Evolutionary conservation across 2,113 vertebrate genomes (phyloP).

Genomic region (Silurus glanis): DNA sequence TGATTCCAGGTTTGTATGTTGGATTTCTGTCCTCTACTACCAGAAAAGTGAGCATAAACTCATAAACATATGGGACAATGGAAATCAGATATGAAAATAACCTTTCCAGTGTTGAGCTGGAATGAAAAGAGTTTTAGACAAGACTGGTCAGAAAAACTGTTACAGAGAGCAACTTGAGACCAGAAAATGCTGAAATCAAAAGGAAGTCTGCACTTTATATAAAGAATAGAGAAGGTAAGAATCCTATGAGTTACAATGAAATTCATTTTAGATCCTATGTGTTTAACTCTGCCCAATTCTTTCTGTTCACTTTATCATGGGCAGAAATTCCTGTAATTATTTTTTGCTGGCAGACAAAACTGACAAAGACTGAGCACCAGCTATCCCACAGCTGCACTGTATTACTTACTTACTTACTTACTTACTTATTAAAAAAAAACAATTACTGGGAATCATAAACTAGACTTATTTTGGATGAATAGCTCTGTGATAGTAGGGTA

Average conservation of each 20-base stretch:
- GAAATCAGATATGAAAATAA: constrained; percentile 65
- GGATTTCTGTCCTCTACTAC: constrained; percentile 25
- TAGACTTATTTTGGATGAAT: no score
- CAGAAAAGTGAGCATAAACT: constrained; percentile 3
- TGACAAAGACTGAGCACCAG: constrained; percentile 35
- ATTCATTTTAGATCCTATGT: neutral
- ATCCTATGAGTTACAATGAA: neutral
- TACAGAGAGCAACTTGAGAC: constrained; percentile 57
- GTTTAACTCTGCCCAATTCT: neutral
- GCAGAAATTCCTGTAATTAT: no score
- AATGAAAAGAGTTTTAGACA: constrained; percentile 57
- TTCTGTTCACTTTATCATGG: constrained; percentile 20
- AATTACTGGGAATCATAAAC: constrained; percentile 59
- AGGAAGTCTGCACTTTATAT: neutral
- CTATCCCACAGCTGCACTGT: constrained; percentile 54
- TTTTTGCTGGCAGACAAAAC: constrained; percentile 19
- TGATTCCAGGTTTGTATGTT: neutral
- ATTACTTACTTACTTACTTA: no score
- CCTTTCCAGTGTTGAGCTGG: constrained; percentile 63
- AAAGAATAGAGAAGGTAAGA: neutral
- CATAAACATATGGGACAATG: constrained; percentile 46
- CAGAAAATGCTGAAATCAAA: neutral
- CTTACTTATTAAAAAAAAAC: no score
- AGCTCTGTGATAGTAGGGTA: no score
- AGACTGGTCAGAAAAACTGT: constrained; percentile 62